A percentile compares a stretch with the other conserved stretches of the same genome.
Conservation (phyloP, 2,888 invertebrate species). For the Bellardia bayeri region DNA sequence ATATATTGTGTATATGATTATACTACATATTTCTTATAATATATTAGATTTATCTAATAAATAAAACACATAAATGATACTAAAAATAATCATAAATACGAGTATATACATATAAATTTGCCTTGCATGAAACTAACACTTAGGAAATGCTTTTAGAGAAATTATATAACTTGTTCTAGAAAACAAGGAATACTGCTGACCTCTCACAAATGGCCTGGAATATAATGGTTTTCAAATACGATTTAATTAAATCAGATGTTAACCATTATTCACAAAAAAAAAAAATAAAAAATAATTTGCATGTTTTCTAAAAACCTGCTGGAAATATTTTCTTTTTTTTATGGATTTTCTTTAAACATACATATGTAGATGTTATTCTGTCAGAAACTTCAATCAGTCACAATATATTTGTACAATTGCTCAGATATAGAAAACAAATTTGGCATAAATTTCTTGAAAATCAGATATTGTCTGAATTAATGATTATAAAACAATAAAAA, state of each 20-base stretch:
- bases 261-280: too few species aligned
- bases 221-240: background rate
- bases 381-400: too few species aligned
- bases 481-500: too few species aligned
- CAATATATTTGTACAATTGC: too few species aligned
- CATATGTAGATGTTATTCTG: too few species aligned
- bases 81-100: background rate
- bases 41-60: conserved; percentile 19
- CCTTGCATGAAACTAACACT: background rate
- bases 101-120: background rate
- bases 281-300: too few species aligned
- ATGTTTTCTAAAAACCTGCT: too few species aligned
- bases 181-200: background rate
- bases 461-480: too few species aligned
- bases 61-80: background rate
- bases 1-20: background rate
- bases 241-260: background rate
- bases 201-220: background rate
- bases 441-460: too few species aligned
- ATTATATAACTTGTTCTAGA: background rate
- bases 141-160: background rate
- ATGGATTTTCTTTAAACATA: too few species aligned
- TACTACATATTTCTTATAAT: conserved; percentile 1
- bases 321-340: too few species aligned
- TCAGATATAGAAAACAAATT: too few species aligned